phyloP scores from a whole-genome alignment of 2,888 invertebrate genomes.

The Apamea epomidion region DNA sequence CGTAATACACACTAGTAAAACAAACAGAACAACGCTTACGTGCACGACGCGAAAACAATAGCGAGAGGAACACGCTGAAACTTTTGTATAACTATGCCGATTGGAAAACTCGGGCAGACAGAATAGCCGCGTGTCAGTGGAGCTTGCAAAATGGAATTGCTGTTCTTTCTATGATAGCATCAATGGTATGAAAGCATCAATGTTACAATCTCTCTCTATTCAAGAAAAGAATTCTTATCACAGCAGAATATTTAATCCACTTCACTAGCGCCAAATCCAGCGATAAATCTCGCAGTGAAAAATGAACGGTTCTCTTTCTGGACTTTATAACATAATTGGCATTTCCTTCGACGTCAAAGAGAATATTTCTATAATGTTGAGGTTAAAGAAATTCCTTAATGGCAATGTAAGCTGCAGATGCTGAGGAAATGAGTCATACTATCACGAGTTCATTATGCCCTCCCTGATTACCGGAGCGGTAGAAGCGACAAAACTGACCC shows the following conservation, averaged over 20 bases:
- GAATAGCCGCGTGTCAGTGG: constrained; percentile 64
- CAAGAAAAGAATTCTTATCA: constrained; percentile 53
- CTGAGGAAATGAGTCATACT: constrained; percentile 52
- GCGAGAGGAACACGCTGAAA: constrained; percentile 73
- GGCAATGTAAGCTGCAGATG: constrained; percentile 46
- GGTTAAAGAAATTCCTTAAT: constrained; percentile 40
- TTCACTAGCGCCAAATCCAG: constrained; percentile 51
- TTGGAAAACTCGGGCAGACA: constrained; percentile 69
- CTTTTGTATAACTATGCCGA: constrained; percentile 72
- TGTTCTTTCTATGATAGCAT: constrained; percentile 42
- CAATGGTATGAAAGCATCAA: constrained; percentile 23
- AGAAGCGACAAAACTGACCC: constrained; percentile 40
- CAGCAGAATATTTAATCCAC: constrained; percentile 57
- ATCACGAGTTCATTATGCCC: constrained; percentile 52
- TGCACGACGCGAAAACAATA: constrained; percentile 66
- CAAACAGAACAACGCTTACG: constrained; percentile 55
- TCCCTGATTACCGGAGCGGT: constrained; percentile 47
- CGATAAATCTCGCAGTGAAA: constrained; percentile 55
- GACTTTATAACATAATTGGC: constrained; percentile 37
- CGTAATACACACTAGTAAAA: constrained; percentile 46
- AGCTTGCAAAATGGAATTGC: constrained; percentile 51
- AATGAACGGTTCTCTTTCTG: constrained; percentile 34
- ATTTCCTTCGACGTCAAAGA: constrained; percentile 16
- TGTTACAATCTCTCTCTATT: constrained; percentile 13
- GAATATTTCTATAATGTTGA: constrained; percentile 27